Base-by-base conservation (phyloP, 2,888 invertebrate species). In the Scaptomyza flava region DNA sequence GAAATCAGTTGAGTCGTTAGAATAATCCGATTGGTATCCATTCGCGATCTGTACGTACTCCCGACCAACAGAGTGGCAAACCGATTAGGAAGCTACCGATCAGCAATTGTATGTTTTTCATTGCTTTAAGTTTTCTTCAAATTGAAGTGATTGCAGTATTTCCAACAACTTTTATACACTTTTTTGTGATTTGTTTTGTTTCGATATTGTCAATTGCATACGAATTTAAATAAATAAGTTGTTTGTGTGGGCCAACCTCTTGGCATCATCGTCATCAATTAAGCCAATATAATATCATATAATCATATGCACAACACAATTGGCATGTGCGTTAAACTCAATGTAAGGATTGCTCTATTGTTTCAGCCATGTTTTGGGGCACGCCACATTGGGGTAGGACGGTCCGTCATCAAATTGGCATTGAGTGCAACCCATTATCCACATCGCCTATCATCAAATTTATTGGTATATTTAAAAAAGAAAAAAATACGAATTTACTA, bases 11-110 rank as follows among this genome's bases (percentile, higher is more conserved):
- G 11, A 23, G 23, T 23, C 2, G 23, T 23, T 23, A 34, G 23
- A 20, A 1, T 27, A 5, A n/a, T 34, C 11, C 6, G 1, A 8
- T 17, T 33, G 2, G 1, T 6, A n/a, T 36, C n/a, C 4, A 3
- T 3, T 14, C 8, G 2, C n/a, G 36, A 36, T 6, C 9, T 6
- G 1, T 14, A 43, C 74, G 14, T 27, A 74, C 74, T 27, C 57
- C 74, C 2, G 67, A 42, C 60, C 74, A 67, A 41, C 62, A 63
- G 7, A 52, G 42, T 23, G 74, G 74, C 34, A 74, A 34, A 7
- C 57, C 34, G n/a, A 67, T 8, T 14, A 74, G 33, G 2, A 71
- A 23, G n/a, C 42, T 9, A 4, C n/a, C 38, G 34, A 74, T 33
- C 14, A 68, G 4, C 7, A 67, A 11, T 0, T 52, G 61, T n/a